phyloP scores from a whole-genome alignment of 2,113 vertebrate genomes.

The Sinocyclocheilus anshuiensis region DNA sequence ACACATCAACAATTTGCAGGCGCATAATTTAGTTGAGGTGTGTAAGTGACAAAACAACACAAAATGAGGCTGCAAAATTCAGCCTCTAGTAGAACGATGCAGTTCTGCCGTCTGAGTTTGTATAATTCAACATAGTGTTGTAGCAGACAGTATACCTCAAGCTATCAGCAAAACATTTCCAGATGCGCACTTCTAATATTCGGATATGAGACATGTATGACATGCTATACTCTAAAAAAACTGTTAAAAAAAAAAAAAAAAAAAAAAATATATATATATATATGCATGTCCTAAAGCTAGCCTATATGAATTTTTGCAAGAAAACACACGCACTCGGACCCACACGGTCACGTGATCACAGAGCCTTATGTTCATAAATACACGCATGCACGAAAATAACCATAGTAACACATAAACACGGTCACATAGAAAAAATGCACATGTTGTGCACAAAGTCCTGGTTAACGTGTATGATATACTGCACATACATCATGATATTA shows the following conservation, averaged over 20 bases:
- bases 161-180: background rate
- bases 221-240: too few species aligned
- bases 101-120: background rate
- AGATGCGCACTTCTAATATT: constrained; percentile 3
- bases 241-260: constrained; percentile 65
- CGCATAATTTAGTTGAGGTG: constrained; percentile 67
- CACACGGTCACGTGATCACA: too few species aligned
- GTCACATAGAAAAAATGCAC: background rate
- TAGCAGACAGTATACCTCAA: constrained; percentile 24
- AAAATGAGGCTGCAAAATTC: constrained; percentile 43
- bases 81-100: background rate
- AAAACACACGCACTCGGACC: constrained; percentile 2
- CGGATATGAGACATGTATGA: too few species aligned
- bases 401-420: constrained; percentile 12
- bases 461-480: too few species aligned
- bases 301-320: constrained; percentile 71
- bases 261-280: background rate
- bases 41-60: constrained; percentile 51
- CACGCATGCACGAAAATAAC: constrained; percentile 6
- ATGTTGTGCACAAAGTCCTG: background rate
- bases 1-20: constrained; percentile 72
- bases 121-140: background rate
- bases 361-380: too few species aligned
- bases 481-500: too few species aligned
- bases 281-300: constrained; percentile 75